Conservation (phyloP, 1,140 invertebrate species). For the Mesaphorura yosii region DNA sequence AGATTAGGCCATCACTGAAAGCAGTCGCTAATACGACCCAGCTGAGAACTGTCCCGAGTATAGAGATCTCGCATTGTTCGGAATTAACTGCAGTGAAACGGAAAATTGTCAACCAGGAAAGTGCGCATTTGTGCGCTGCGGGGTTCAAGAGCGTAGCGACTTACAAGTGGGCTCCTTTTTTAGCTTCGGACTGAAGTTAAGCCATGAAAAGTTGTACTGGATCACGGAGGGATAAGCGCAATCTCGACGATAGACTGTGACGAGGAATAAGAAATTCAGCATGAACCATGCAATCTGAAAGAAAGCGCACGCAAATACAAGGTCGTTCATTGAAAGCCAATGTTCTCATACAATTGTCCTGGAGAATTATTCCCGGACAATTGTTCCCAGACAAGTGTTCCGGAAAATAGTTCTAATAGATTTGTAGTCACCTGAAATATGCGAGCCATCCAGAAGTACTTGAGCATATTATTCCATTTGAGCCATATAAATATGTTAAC, state of each 20-base stretch:
- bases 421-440: background rate
- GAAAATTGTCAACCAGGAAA: background rate
- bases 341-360: too few relatives aligned
- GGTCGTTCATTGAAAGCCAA: too few relatives aligned
- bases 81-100: background rate
- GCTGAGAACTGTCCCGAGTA: background rate
- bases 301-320: background rate
- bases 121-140: background rate
- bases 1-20: background rate
- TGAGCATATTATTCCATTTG: background rate
- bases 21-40: background rate
- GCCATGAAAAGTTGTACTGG: constrained; percentile 1
- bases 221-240: background rate
- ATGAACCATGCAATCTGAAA: background rate
- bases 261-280: background rate
- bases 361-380: too few relatives aligned
- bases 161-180: background rate
- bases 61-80: background rate
- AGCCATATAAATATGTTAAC: background rate
- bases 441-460: background rate
- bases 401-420: background rate
- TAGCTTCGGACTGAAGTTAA: background rate
- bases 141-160: background rate
- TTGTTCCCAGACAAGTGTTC: too few relatives aligned
- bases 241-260: background rate